Evolutionary conservation across 2,888 invertebrate species (phyloP).

Genomic region (Archaeoteleia sp.): DNA sequence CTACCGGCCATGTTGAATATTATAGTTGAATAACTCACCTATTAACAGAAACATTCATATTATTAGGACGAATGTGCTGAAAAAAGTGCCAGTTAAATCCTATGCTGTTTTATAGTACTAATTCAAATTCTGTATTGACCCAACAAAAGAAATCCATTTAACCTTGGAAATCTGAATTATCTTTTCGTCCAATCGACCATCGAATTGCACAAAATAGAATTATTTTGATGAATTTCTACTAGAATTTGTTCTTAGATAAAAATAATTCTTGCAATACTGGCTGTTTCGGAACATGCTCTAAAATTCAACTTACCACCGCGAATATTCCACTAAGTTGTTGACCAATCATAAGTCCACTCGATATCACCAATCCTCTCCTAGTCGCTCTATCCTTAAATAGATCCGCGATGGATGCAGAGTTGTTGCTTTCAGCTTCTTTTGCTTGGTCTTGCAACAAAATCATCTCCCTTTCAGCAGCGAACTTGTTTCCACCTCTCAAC

Average conservation of each 20-base stretch:
- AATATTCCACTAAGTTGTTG: conserved; percentile 76
- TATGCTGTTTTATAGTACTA: too few relatives aligned
- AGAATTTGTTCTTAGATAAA: too few relatives aligned
- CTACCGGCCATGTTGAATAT: conserved; percentile 78
- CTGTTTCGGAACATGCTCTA: too few relatives aligned
- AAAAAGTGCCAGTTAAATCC: too few relatives aligned
- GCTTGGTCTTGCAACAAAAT: conserved; percentile 58
- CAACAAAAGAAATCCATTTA: too few relatives aligned
- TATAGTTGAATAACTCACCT: conserved; percentile 76
- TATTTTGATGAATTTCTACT: not conserved
- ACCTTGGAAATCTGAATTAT: too few relatives aligned
- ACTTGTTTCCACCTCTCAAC: conserved; percentile 63
- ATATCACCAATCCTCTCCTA: conserved; percentile 69
- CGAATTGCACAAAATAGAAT: too few relatives aligned
- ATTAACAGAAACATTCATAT: conserved; percentile 52
- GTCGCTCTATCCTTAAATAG: conserved; percentile 70
- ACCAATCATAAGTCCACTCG: conserved; percentile 69
- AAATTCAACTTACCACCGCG: conserved; percentile 68
- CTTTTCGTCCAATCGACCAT: too few relatives aligned
- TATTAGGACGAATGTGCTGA: too few relatives aligned
- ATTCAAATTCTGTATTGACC: too few relatives aligned
- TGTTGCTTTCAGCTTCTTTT: conserved; percentile 53
- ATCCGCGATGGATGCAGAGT: conserved; percentile 59
- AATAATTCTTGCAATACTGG: conserved; percentile 2
- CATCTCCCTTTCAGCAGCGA: conserved; percentile 63